Base-by-base conservation (phyloP, 1,140 invertebrate species). In the Anagrus nilaparvatae region DNA sequence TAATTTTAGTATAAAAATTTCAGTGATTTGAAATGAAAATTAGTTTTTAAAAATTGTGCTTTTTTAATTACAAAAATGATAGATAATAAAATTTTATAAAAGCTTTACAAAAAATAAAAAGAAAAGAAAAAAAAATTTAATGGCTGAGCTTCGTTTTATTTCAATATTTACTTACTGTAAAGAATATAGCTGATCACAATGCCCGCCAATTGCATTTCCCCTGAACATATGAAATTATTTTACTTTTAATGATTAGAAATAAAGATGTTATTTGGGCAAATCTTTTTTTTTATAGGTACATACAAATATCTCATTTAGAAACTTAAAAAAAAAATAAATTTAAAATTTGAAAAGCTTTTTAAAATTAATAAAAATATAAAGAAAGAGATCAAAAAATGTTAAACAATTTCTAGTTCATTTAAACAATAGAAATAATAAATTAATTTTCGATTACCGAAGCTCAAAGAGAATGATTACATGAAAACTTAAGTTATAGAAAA, bases 101-200 rank as follows among this genome's bases (percentile, higher is more conserved):
- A n/a, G 30, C 16, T 40, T 24, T 39, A 13, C 5, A 31, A 43
- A 49, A 48, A 53, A 49, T 35, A 25, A 48, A 53, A 47, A 40
- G 36, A 18, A 44, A 25, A 48, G 51, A 47, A 40, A 37, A 18
- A 44, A 50, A 48, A 56, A 45, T 50, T 48, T 53, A 54, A 51
- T 50, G 8, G 40, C 25, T 31, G 45, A 47, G 45, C 45, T 47
- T 43, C 35, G 40, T 43, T n/a, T n/a, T n/a, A n/a, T n/a, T n/a
- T 56, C 46, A 44, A 50, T 42, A 45, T 57, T 55, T 68, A 68
- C 66, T 69, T 69, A 69, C 66, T 69, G 64, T 60, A 67, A 58
- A 62, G 66, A 67, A 61, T 69, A 69, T 54, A 67, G 63, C 63
- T 67, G 65, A 50, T 69, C 65, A 60, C 66, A 67, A 69, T 67